Percentiles rank a stretch among this genome's conserved stretches.
Evolutionary conservation across 35 echinoderm and acorn worm genomes (phyloP).

Genomic region (Nesometra sesokonis): DNA sequence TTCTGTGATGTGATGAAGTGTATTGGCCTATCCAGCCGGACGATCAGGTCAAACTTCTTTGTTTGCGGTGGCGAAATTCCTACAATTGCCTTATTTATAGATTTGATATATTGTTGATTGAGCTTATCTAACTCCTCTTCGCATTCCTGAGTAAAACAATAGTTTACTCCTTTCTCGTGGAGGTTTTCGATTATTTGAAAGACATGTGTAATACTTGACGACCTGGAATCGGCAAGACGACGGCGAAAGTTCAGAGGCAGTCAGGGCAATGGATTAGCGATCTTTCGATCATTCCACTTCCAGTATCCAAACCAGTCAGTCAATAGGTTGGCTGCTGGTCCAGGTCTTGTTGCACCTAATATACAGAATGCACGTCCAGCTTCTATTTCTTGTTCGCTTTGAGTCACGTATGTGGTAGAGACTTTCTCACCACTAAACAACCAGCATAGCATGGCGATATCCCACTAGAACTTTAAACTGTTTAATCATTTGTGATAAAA

Average conservation of each 20-base stretch:
- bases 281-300: neutral
- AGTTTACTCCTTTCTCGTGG: too few relatives aligned
- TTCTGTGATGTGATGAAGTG: too few relatives aligned
- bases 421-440: slow-evolving; percentile 11
- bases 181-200: neutral
- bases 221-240: neutral
- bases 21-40: too few relatives aligned
- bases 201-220: neutral
- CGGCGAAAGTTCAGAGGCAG: slow-evolving; percentile 1
- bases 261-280: neutral
- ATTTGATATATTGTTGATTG: too few relatives aligned
- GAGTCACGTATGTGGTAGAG: slow-evolving; percentile 7
- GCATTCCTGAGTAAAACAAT: too few relatives aligned
- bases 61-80: too few relatives aligned
- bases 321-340: neutral
- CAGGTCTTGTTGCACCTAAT: slow-evolving; percentile 8
- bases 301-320: neutral
- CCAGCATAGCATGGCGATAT: slow-evolving; percentile 9
- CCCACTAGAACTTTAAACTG: too few relatives aligned
- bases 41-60: too few relatives aligned
- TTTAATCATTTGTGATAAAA: too few relatives aligned
- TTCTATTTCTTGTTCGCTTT: slow-evolving; percentile 11
- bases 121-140: too few relatives aligned
- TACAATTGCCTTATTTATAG: too few relatives aligned
- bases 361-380: slow-evolving; percentile 7